Conservation (phyloP, 2,113 vertebrate species). For the Baryphthengus martii region DNA sequence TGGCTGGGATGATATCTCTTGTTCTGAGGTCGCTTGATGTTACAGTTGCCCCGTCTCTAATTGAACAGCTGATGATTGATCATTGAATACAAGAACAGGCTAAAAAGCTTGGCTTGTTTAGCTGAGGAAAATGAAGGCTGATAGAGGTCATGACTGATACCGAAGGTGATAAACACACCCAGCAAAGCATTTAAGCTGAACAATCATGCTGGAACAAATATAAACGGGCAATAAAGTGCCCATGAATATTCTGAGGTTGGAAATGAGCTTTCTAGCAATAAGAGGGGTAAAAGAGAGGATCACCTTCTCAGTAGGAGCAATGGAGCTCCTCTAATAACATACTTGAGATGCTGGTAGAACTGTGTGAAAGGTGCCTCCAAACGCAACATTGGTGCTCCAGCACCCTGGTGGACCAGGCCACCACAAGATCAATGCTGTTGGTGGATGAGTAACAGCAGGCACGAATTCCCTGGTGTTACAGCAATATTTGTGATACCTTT, state of each 20-base stretch:
- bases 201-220: conserved; percentile 41
- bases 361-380: not conserved
- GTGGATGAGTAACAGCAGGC: rapidly evolving
- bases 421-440: not conserved
- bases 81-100: conserved; percentile 7
- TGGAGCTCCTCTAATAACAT: not conserved
- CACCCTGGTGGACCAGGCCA: not conserved
- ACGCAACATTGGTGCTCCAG: not conserved
- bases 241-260: conserved; percentile 34
- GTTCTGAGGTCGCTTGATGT: not conserved
- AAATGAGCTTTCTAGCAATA: conserved; percentile 1
- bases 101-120: conserved; percentile 41
- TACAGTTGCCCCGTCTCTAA: not conserved
- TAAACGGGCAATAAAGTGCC: conserved; percentile 8
- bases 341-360: not conserved
- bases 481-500: not conserved
- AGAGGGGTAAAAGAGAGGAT: not conserved
- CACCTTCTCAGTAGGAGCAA: not conserved
- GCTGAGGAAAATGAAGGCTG: conserved; percentile 5
- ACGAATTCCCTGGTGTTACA: not conserved
- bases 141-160: conserved; percentile 3
- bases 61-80: conserved; percentile 53
- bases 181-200: conserved; percentile 24
- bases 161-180: not conserved
- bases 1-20: not conserved